phyloP scores from a whole-genome alignment of 2,888 invertebrate species.

The Amphimallon solstitiale region DNA sequence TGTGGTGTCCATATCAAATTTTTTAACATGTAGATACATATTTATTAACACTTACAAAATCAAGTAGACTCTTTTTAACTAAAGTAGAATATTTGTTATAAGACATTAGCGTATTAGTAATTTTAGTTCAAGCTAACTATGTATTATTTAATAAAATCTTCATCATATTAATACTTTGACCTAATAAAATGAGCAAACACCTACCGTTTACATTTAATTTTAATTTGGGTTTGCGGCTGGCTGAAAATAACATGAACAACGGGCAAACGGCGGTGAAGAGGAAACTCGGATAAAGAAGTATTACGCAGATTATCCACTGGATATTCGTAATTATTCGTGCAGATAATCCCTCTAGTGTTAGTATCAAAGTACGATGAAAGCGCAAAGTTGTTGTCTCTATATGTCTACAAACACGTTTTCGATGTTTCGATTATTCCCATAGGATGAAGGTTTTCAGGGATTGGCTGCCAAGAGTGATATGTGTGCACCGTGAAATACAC shows the following conservation, averaged over 20 bases:
- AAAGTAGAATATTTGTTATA: too few species aligned
- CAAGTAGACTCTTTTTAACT: too few species aligned
- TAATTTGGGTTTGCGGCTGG: too few species aligned
- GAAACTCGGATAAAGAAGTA: background rate
- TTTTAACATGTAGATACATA: too few species aligned
- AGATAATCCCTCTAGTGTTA: slow-evolving; percentile 19
- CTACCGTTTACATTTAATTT: too few species aligned
- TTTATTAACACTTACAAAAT: too few species aligned
- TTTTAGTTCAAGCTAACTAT: too few species aligned
- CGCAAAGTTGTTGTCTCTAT: slow-evolving; percentile 18
- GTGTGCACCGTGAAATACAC: slow-evolving; percentile 1
- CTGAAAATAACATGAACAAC: background rate
- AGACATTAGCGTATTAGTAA: too few species aligned
- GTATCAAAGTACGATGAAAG: background rate
- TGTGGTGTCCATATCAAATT: too few species aligned
- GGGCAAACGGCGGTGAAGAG: background rate
- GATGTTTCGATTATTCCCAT: slow-evolving; percentile 17
- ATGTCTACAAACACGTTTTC: slow-evolving; percentile 8
- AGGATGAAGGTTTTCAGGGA: background rate
- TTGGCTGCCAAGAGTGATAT: background rate
- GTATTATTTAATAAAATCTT: too few species aligned
- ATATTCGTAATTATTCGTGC: slow-evolving; percentile 19
- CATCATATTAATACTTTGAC: too few species aligned
- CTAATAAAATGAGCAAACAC: too few species aligned
- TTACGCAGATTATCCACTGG: slow-evolving; percentile 8